Evolutionary conservation across 2,113 vertebrate genomes (phyloP).

Genomic region (Sorex araneus): DNA sequence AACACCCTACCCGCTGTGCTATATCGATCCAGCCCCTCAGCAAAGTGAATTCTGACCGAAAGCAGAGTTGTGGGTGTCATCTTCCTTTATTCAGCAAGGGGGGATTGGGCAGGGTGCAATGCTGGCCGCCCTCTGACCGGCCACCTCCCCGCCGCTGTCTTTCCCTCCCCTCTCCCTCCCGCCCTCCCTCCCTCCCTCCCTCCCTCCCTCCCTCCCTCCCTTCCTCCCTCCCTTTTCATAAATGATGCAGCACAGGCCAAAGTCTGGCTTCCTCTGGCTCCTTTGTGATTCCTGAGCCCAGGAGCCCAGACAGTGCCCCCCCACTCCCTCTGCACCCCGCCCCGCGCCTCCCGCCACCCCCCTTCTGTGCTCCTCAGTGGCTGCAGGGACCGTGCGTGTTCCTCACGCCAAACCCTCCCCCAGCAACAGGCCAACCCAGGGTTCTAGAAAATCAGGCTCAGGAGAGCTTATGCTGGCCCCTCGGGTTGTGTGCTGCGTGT

Average conservation of each 20-base stretch:
- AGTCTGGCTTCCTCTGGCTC: background rate
- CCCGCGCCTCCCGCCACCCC: too few relatives aligned
- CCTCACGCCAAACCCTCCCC: background rate
- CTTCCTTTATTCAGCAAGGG: too few relatives aligned
- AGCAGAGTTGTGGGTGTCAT: background rate
- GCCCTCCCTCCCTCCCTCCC: accelerated
- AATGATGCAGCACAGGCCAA: background rate
- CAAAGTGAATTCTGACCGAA: background rate
- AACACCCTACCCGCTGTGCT: too few relatives aligned
- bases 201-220: background rate
- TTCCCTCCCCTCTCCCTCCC: background rate
- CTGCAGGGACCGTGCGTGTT: too few relatives aligned
- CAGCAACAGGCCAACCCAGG: background rate
- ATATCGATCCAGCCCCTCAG: too few relatives aligned
- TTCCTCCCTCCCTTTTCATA: background rate
- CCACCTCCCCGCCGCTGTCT: background rate
- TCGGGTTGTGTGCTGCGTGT: background rate
- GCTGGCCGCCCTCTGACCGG: too few relatives aligned
- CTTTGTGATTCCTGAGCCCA: background rate
- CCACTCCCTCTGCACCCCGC: background rate
- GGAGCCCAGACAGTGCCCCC: accelerated
- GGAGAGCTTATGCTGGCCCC: background rate
- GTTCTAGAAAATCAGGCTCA: background rate
- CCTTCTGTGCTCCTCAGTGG: too few relatives aligned
- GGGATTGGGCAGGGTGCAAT: background rate